Conservation (phyloP, 2,888 invertebrate genomes). For the Stenolophus ochropezus region DNA sequence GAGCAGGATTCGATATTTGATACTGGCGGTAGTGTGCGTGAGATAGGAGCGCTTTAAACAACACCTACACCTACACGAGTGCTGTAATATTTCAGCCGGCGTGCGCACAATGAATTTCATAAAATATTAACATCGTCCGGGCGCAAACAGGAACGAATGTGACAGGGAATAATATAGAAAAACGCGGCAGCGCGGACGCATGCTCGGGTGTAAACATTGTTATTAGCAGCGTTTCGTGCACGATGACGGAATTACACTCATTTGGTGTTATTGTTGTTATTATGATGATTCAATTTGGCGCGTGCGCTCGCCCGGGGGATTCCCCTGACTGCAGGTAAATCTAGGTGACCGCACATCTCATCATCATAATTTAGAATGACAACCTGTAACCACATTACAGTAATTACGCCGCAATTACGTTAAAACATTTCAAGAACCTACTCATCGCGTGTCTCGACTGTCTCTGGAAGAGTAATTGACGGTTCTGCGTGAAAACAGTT, state of each 20-base stretch:
- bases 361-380: conserved; percentile 55
- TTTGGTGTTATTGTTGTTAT: conserved; percentile 52
- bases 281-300: conserved; percentile 56
- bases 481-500: conserved; percentile 48
- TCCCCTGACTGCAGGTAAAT: conserved; percentile 21
- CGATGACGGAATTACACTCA: conserved; percentile 51
- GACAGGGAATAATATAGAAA: conserved; percentile 55
- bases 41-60: conserved; percentile 47
- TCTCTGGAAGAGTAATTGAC: conserved; percentile 49
- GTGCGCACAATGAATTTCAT: conserved; percentile 54
- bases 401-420: conserved; percentile 48
- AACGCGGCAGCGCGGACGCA: conserved; percentile 15
- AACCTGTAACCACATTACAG: conserved; percentile 55
- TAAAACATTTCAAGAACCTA: conserved; percentile 39
- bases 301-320: conserved; percentile 16
- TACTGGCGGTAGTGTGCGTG: conserved; percentile 5
- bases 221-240: conserved; percentile 43
- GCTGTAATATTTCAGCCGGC: conserved; percentile 49
- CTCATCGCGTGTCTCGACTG: conserved; percentile 43
- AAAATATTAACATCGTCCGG: conserved; percentile 53
- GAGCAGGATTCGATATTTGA: conserved; percentile 24
- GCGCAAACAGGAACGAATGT: conserved; percentile 52
- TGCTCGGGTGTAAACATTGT: conserved; percentile 44
- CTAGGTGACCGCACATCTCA: conserved; percentile 38
- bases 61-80: conserved; percentile 51